Conservation (phyloP, 1,140 invertebrate species). For the Aphidius gifuensis region DNA sequence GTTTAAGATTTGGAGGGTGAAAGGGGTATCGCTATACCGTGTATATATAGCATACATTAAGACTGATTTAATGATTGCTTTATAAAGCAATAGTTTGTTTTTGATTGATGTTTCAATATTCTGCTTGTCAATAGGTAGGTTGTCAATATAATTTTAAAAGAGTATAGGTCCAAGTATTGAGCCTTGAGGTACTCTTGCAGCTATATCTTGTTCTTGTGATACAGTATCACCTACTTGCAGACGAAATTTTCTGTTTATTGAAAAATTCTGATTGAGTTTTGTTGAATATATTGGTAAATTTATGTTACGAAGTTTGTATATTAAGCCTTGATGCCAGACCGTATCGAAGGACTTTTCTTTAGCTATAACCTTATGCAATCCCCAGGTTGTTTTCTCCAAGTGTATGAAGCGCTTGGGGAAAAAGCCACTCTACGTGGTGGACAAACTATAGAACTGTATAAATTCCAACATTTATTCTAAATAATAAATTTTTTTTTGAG, state of each 20-base stretch:
- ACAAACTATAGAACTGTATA: too few relatives aligned
- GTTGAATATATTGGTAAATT: slow-evolving; percentile 26
- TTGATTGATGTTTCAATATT: slow-evolving; percentile 13
- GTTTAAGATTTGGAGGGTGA: too few relatives aligned
- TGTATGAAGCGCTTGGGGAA: too few relatives aligned
- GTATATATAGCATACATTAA: slow-evolving; percentile 15
- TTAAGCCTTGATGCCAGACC: slow-evolving; percentile 38
- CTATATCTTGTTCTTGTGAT: slow-evolving; percentile 6
- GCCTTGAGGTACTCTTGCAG: slow-evolving; percentile 34
- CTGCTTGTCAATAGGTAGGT: slow-evolving; percentile 11
- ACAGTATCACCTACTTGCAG: slow-evolving; percentile 16
- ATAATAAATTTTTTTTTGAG: too few relatives aligned
- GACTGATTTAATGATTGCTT: slow-evolving; percentile 1
- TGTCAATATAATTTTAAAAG: slow-evolving; percentile 20
- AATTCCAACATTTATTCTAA: too few relatives aligned
- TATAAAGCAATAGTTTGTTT: slow-evolving; percentile 21
- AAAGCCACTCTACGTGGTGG: too few relatives aligned
- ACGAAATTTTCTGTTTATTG: slow-evolving; percentile 26
- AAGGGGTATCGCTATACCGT: too few relatives aligned
- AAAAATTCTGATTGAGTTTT: slow-evolving; percentile 25
- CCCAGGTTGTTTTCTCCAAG: too few relatives aligned
- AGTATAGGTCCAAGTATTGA: slow-evolving; percentile 20
- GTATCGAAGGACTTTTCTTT: slow-evolving; percentile 37
- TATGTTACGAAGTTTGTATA: slow-evolving; percentile 31
- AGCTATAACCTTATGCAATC: too few relatives aligned